A percentile compares a stretch with the other conserved stretches of the same genome.
These are phyloP conservation scores for Serripes groenlandicus DNA, from an alignment of 2,888 invertebrate species.

Conservation along the genomic window DNA sequence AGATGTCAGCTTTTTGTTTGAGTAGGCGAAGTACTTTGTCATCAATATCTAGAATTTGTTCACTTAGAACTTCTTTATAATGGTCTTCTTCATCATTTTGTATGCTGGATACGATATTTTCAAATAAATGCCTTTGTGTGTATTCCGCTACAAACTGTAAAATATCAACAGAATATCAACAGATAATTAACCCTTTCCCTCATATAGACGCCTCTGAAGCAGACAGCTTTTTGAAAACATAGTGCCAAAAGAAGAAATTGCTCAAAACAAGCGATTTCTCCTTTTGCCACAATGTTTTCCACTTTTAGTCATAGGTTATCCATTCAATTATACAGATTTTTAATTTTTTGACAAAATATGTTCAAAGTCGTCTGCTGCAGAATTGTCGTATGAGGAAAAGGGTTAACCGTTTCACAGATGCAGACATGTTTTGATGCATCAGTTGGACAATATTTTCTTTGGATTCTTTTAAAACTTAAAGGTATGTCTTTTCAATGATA, in stretches of 20 bases:
- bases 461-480: no score
- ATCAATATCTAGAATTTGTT: constrained; percentile 95
- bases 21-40: constrained; percentile 93
- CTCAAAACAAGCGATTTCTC: neutral
- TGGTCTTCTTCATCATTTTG: constrained; percentile 52
- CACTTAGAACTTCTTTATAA: constrained; percentile 91
- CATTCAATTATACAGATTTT: no score
- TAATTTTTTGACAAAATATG: no score
- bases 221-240: neutral
- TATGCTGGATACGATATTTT: constrained; percentile 50
- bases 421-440: no score
- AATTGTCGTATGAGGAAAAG: no score
- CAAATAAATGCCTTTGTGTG: constrained; percentile 94
- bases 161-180: neutral
- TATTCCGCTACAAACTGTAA: constrained; percentile 93
- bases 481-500: no score
- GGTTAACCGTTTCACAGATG: no score
- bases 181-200: constrained; percentile 1
- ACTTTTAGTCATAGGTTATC: no score
- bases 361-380: no score
- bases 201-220: neutral
- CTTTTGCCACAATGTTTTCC: neutral
- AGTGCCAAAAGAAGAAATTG: neutral
- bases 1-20: constrained; percentile 91
- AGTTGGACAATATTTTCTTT: no score